Conservation (phyloP, 2,797 vertebrate genomes). For the Sylvia borin region DNA sequence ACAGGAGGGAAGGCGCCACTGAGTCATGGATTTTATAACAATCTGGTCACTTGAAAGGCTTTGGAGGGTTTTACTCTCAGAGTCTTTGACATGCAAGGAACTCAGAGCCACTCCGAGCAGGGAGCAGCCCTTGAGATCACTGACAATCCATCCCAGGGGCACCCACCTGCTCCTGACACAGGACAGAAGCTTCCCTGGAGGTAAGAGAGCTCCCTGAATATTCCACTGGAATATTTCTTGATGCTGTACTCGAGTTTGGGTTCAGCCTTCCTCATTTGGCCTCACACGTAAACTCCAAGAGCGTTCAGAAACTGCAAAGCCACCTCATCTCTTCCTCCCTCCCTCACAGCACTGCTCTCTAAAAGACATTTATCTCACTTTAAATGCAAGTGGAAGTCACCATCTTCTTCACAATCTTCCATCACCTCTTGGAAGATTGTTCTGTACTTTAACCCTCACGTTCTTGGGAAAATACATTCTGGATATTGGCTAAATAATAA, state of each 20-base stretch:
- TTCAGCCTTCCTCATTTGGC: neutral
- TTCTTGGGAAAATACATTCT: neutral
- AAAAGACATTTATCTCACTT: neutral
- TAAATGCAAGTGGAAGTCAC: no score
- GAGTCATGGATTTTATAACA: slow-evolving; percentile 61
- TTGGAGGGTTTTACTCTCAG: neutral
- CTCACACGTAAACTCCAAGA: neutral
- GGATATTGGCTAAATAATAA: neutral
- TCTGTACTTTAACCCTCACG: neutral
- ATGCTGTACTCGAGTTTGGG: neutral
- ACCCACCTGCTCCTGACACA: neutral
- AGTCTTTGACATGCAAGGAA: neutral
- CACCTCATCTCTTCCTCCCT: neutral
- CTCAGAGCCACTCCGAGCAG: neutral
- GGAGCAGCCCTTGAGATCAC: neutral
- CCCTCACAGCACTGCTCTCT: accelerated
- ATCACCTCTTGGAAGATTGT: neutral
- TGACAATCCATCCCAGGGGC: neutral
- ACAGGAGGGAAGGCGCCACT: slow-evolving; percentile 70
- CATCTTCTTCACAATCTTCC: no score
- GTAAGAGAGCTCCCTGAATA: neutral
- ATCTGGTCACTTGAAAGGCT: slow-evolving; percentile 37
- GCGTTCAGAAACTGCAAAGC: neutral
- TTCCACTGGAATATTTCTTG: neutral
- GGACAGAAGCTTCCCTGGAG: neutral